Conservation (phyloP, 2,113 vertebrate genomes). For the Zootoca vivipara region DNA sequence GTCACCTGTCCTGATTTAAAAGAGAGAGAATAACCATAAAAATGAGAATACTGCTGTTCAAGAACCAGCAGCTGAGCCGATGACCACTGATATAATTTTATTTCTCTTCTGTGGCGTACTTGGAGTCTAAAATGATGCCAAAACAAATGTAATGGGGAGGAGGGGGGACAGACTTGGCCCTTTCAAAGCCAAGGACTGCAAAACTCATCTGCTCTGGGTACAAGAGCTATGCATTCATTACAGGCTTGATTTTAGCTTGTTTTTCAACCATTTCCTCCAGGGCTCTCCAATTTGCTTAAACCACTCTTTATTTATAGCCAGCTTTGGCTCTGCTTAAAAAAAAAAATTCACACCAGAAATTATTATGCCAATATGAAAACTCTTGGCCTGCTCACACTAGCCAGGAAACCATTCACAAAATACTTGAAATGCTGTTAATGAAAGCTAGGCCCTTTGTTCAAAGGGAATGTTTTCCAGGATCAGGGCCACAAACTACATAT, state of each 20-base stretch:
- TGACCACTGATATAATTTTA: constrained; percentile 33
- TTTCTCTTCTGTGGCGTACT: not conserved
- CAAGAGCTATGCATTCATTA: not conserved
- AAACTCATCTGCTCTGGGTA: constrained; percentile 23
- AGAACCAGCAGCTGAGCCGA: constrained; percentile 21
- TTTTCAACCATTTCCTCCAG: constrained; percentile 15
- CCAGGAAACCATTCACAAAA: not conserved
- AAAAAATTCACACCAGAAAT: constrained; percentile 15
- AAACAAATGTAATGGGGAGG: not conserved
- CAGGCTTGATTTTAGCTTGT: constrained; percentile 8
- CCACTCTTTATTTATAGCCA: not conserved
- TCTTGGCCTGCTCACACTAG: not conserved
- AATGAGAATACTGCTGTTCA: constrained; percentile 10
- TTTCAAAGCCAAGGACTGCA: not conserved
- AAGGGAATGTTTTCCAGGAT: not conserved
- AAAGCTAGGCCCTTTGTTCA: not conserved
- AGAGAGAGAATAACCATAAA: not conserved
- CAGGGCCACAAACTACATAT: not conserved
- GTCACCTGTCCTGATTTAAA: not conserved
- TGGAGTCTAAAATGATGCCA: not conserved
- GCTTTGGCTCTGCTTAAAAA: not conserved
- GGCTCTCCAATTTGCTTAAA: not conserved
- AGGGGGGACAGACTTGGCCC: not conserved
- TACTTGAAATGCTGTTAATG: not conserved
- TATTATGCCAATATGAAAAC: not conserved